Evolutionary conservation across 2,113 vertebrate genomes (phyloP).

Genomic region (Dasyprocta punctata): DNA sequence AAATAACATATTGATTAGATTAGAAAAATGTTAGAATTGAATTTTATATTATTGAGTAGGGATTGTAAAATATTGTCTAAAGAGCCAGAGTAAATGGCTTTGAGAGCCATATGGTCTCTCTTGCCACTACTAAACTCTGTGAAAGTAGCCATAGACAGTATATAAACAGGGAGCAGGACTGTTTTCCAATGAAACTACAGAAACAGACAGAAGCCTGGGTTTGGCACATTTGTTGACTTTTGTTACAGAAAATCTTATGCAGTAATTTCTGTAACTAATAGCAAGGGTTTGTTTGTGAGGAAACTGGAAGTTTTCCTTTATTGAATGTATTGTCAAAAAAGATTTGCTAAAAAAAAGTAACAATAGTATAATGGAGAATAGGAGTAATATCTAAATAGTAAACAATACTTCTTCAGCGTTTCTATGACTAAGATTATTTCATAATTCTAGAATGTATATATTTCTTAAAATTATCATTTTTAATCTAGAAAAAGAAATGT

Average conservation of each 20-base stretch:
- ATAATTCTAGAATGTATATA: conserved; percentile 24
- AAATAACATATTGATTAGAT: conserved; percentile 29
- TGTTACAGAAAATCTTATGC: neutral
- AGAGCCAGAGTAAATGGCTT: conserved; percentile 32
- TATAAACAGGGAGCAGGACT: neutral
- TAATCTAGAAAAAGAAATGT: conserved; percentile 52
- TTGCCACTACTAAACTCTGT: conserved; percentile 39
- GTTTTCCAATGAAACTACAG: conserved; percentile 37
- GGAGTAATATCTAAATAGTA: neutral
- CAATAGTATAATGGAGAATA: conserved; percentile 3
- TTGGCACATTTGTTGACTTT: conserved; percentile 3
- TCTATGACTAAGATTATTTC: conserved; percentile 48
- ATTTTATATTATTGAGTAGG: conserved; percentile 26
- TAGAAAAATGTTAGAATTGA: conserved; percentile 6
- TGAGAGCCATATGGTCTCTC: conserved; percentile 53
- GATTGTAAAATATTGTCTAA: conserved; percentile 38
- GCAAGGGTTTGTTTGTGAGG: conserved; percentile 24
- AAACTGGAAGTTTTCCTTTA: conserved; percentile 41
- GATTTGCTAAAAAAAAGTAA: neutral
- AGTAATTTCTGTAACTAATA: conserved; percentile 63
- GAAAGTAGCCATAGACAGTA: conserved; percentile 42
- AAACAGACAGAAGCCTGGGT: neutral
- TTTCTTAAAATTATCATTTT: conserved; percentile 45
- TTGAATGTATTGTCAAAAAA: conserved; percentile 39
- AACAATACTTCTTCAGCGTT: conserved; percentile 40